Percentiles rank a stretch among this genome's conserved stretches.
Evolutionary conservation across 1,140 invertebrate genomes (phyloP).

Genomic region (Drosophila sproati): DNA sequence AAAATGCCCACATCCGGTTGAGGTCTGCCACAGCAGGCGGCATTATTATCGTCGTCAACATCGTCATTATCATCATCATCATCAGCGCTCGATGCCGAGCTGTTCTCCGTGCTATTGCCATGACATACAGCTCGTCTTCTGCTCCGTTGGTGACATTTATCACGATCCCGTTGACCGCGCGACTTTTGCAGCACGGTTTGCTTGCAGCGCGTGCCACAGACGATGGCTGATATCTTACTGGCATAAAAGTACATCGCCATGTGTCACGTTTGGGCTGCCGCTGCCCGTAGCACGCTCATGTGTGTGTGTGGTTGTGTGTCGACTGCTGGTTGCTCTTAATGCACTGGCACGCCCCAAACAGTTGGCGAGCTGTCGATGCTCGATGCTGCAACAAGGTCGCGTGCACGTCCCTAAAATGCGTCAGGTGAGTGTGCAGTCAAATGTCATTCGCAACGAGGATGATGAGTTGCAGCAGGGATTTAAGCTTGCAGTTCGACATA

Average conservation of each 20-base stretch:
- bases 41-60: neutral
- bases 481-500: neutral
- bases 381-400: neutral
- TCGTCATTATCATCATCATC: constrained; percentile 1
- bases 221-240: constrained; percentile 84
- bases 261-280: constrained; percentile 80
- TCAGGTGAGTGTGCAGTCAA: constrained; percentile 9
- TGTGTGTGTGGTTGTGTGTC: constrained; percentile 37
- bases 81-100: constrained; percentile 26
- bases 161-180: constrained; percentile 85
- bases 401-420: constrained; percentile 1
- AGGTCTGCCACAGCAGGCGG: constrained; percentile 11
- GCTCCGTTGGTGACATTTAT: constrained; percentile 47
- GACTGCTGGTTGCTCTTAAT: constrained; percentile 14
- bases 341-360: constrained; percentile 16
- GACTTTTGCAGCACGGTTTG: constrained; percentile 80
- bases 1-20: constrained; percentile 44
- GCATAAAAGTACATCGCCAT: constrained; percentile 85
- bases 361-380: constrained; percentile 23
- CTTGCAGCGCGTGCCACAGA: constrained; percentile 83
- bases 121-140: constrained; percentile 23
- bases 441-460: constrained; percentile 1
- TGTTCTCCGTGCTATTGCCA: constrained; percentile 6
- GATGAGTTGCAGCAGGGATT: neutral
- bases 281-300: constrained; percentile 64